phyloP scores from a whole-genome alignment of 2,797 vertebrate species.

The Gymnoscopelus braueri region DNA sequence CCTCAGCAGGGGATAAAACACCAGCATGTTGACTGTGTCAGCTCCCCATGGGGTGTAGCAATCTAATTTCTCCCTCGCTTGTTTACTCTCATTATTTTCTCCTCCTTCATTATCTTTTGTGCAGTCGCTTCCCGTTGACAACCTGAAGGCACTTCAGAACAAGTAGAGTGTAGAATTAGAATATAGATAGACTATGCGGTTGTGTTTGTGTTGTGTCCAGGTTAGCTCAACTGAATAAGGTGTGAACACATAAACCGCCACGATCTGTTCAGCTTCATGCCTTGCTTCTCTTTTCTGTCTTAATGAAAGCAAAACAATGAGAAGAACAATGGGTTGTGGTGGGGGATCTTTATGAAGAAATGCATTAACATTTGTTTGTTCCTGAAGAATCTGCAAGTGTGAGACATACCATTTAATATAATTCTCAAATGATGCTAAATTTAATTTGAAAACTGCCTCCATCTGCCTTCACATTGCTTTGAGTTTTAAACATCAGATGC shows the following conservation, averaged over 20 bases:
- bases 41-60: slow-evolving; percentile 11
- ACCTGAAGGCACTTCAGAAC: neutral
- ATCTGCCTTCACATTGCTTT: neutral
- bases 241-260: too few species aligned
- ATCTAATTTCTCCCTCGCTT: slow-evolving; percentile 1
- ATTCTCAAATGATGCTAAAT: too few species aligned
- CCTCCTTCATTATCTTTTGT: slow-evolving; percentile 15
- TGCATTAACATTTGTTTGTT: neutral
- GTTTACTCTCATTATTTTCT: slow-evolving; percentile 7
- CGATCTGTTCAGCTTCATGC: too few species aligned
- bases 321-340: too few species aligned
- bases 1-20: neutral
- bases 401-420: neutral
- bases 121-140: neutral
- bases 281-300: too few species aligned
- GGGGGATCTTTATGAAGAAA: too few species aligned
- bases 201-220: neutral
- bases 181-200: neutral
- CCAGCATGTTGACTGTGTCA: slow-evolving; percentile 9
- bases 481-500: neutral
- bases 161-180: neutral
- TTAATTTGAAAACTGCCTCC: neutral
- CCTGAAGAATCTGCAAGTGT: neutral
- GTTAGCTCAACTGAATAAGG: too few species aligned
- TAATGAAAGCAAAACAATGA: too few species aligned